Percentiles rank a stretch among this genome's conserved stretches.
These are phyloP conservation scores for Epinephelus cyanopodus DNA, from an alignment of 2,113 vertebrate genomes.

Conservation along the genomic window DNA sequence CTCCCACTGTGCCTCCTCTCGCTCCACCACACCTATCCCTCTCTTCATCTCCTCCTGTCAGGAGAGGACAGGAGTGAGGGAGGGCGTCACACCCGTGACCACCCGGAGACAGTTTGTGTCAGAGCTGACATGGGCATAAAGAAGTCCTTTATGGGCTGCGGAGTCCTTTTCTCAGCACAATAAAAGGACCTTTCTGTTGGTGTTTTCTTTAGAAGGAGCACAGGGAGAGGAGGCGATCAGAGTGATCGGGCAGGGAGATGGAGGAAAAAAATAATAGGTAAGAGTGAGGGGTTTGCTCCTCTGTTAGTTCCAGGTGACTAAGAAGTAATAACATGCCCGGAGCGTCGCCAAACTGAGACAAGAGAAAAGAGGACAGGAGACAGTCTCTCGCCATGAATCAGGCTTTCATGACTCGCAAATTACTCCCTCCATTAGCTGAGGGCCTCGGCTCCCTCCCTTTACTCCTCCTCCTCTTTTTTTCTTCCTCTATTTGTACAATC, in stretches of 20 bases:
- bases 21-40: conserved; percentile 20
- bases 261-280: conserved; percentile 14
- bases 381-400: conserved; percentile 70
- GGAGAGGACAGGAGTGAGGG: conserved; percentile 13
- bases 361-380: conserved; percentile 69
- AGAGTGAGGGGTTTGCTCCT: conserved; percentile 48
- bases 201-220: conserved; percentile 11
- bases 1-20: conserved; percentile 43
- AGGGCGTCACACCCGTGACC: conserved; percentile 45
- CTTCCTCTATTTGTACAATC: conserved; percentile 46
- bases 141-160: conserved; percentile 64
- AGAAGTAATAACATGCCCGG: conserved; percentile 45
- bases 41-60: conserved; percentile 37
- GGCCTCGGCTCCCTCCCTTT: conserved; percentile 52
- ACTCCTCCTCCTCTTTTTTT: conserved; percentile 41
- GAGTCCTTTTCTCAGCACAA: conserved; percentile 52
- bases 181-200: conserved; percentile 62
- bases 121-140: conserved; percentile 65
- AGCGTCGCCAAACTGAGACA: conserved; percentile 62
- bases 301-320: conserved; percentile 75
- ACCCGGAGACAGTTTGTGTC: conserved; percentile 65
- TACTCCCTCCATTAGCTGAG: conserved; percentile 68
- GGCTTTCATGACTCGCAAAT: conserved; percentile 72
- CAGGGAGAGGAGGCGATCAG: conserved; percentile 16
- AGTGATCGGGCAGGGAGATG: conserved; percentile 2